Conservation (phyloP, 2,888 invertebrate species). For the Watsonalla binaria region DNA sequence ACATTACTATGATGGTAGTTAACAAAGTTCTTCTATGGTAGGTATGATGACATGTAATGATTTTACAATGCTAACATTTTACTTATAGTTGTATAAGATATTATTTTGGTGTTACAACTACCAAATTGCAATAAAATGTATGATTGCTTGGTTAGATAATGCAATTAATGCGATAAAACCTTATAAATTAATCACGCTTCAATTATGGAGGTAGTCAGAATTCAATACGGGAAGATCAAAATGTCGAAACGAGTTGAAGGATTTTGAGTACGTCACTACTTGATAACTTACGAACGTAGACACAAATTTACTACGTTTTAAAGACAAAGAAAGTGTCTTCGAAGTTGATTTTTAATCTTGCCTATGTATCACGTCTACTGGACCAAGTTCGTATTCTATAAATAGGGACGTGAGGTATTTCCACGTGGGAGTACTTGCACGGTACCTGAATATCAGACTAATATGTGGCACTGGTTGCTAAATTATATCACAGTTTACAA, state of each 20-base stretch:
- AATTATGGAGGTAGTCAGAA: constrained; percentile 7
- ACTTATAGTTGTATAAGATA: no score
- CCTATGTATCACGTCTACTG: constrained; percentile 48
- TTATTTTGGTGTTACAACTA: not conserved
- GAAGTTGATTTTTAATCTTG: constrained; percentile 38
- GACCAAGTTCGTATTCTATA: constrained; percentile 70
- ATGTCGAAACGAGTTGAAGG: constrained; percentile 5
- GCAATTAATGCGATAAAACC: not conserved
- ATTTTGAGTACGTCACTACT: constrained; percentile 10
- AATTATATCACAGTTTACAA: constrained; percentile 61
- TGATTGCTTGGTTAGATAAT: not conserved
- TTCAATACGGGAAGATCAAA: constrained; percentile 5
- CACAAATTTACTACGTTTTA: constrained; percentile 11
- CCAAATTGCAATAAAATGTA: not conserved
- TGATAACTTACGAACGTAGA: constrained; percentile 3
- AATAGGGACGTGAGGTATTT: constrained; percentile 75
- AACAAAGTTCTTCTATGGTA: no score
- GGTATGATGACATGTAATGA: no score
- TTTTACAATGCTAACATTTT: no score
- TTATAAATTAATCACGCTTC: not conserved
- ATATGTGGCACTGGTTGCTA: constrained; percentile 57
- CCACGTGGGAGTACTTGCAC: constrained; percentile 75
- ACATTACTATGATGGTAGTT: not conserved
- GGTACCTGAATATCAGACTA: constrained; percentile 62
- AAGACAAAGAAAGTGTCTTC: constrained; percentile 18